Conservation (phyloP, 2,888 invertebrate species). For the Hipparchia sbordonii region DNA sequence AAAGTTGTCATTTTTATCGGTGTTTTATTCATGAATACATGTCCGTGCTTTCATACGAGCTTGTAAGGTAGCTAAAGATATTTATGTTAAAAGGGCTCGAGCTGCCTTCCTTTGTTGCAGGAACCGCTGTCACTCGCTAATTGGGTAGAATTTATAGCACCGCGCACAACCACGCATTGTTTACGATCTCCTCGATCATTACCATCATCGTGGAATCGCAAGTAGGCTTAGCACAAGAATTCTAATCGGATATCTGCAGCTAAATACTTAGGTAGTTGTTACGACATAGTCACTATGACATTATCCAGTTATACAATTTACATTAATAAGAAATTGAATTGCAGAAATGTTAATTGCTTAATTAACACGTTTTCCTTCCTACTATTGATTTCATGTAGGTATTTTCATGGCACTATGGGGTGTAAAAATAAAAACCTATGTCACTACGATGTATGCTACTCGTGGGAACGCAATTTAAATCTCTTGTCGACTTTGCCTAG, state of each 20-base stretch:
- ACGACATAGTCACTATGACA: not conserved
- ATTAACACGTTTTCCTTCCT: not conserved
- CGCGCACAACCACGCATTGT: slow-evolving; percentile 24
- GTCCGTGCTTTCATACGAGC: slow-evolving; percentile 39
- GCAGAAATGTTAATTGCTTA: slow-evolving; percentile 11
- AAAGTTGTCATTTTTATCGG: slow-evolving; percentile 31
- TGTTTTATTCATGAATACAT: slow-evolving; percentile 36
- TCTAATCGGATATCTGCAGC: slow-evolving; percentile 6
- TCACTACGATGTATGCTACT: not conserved
- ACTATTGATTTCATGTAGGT: not conserved
- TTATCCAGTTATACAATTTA: slow-evolving; percentile 13
- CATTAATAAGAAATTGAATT: not conserved
- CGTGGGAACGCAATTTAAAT: too few species aligned
- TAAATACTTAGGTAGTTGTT: not conserved
- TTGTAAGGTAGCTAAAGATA: slow-evolving; percentile 46
- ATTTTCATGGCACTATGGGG: not conserved
- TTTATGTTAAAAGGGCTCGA: slow-evolving; percentile 50
- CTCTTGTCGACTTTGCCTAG: too few species aligned
- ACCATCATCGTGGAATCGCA: slow-evolving; percentile 25
- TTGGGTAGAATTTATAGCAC: slow-evolving; percentile 75
- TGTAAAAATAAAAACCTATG: not conserved
- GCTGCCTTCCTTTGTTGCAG: slow-evolving; percentile 61
- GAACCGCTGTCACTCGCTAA: slow-evolving; percentile 67
- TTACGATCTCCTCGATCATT: slow-evolving; percentile 33
- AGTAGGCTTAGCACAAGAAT: slow-evolving; percentile 15